Evolutionary conservation across 2,888 invertebrate species (phyloP), one percentile per base, ranked within the genome.

Genomic region (Brachynemurus nebulosus): DNA sequence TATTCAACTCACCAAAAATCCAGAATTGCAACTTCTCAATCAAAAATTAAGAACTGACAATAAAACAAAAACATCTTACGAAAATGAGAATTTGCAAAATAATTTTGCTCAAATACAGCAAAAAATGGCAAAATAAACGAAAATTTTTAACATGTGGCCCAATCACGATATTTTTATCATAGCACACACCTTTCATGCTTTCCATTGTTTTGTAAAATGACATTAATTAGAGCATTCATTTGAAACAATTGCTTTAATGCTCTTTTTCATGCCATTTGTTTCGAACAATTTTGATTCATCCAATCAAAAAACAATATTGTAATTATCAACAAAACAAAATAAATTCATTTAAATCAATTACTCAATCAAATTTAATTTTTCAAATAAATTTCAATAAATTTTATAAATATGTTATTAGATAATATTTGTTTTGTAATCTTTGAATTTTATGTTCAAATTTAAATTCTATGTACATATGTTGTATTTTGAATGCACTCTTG

Each of bases 141-240:
- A 25, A 44, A 38, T 16, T 19, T 18, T 44, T n/a, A n/a, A 44
- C 44, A 44, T 44, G 44, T 44, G 44, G 44, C 44, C 44, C 33
- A 44, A 38, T 44, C 44, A 44, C 44, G 44, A 44, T 44, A 44
- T 44, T 44, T 44, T 44, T 34, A 37, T 44, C 44, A 44, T 44
- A 19, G 44, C 35, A 44, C 44, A 44, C 44, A 11, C 18, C 18
- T 34, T 14, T 38, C 44, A 34, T 25, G 12, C 18, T 25, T 34
- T 27, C 18, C 16, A 30, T 18, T 42, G n/a, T n/a, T n/a, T 23
- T 18, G 16, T 37, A 12, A 27, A 40, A 14, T 27, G 40, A 25
- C 40, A 40, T 27, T n/a, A 23, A 19, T 27, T 17, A 40, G 20
- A 40, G 40, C 27, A 40, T 18, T 37, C 12, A 12, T 11, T 7